These are phyloP conservation scores for Chaetophractus vellerosus DNA, from an alignment of 2,797 vertebrate species.

Conservation along the genomic window DNA sequence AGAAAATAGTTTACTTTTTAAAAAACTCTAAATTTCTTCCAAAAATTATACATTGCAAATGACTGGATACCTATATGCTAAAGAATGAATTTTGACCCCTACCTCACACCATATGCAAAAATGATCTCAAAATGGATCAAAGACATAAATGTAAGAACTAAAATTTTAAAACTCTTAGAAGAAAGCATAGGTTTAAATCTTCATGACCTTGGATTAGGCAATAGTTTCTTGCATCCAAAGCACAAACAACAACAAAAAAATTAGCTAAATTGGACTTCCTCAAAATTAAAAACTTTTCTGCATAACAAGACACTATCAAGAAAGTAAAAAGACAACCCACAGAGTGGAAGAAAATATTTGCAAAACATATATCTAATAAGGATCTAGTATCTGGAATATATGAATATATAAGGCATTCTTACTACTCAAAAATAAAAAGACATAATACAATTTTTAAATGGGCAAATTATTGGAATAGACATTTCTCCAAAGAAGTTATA, in stretches of 20 bases:
- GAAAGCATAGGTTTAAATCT: not conserved
- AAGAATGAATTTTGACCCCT: too few species aligned
- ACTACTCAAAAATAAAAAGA: not conserved
- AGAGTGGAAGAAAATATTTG: not conserved
- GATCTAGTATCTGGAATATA: too few species aligned
- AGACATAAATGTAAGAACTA: too few species aligned
- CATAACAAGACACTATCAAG: not conserved
- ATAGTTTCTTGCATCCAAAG: not conserved
- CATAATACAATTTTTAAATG: not conserved
- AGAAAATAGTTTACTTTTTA: not conserved
- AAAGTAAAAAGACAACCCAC: not conserved
- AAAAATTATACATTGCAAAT: not conserved
- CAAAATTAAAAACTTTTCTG: not conserved
- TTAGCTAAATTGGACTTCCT: not conserved
- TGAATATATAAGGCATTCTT: not conserved
- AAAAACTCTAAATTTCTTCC: not conserved
- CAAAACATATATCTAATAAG: not conserved
- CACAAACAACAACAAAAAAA: not conserved
- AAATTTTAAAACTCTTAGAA: not conserved
- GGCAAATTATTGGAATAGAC: not conserved
- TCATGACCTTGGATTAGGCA: not conserved
- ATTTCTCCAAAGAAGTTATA: not conserved
- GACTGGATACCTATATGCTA: too few species aligned
- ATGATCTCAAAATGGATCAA: too few species aligned
- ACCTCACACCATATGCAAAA: too few species aligned